Conservation (phyloP, 2,113 vertebrate species). For the Ceyx cyanopectus region DNA sequence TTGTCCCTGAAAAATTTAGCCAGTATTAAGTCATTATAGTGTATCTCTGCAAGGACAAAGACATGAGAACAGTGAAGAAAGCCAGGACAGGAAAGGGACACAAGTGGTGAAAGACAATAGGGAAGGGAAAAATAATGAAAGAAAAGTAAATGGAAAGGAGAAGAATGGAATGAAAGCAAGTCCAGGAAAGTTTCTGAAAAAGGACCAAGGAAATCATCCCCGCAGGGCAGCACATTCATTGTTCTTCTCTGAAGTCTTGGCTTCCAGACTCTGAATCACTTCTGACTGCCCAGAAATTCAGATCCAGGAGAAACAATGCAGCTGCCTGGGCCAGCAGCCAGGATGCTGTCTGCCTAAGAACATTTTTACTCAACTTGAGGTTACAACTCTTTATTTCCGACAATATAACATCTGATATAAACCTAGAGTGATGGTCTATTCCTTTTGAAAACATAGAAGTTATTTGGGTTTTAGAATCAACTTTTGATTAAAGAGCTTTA, state of each 20-base stretch:
- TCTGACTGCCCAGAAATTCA: slow-evolving; percentile 45
- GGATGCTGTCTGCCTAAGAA: slow-evolving; percentile 33
- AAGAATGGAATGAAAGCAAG: neutral
- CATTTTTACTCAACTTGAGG: slow-evolving; percentile 47
- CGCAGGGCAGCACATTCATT: neutral
- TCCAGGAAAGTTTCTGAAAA: neutral
- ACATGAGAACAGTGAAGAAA: neutral
- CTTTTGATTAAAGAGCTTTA: slow-evolving; percentile 57
- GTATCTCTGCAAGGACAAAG: neutral
- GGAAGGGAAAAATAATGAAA: neutral
- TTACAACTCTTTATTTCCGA: slow-evolving; percentile 44
- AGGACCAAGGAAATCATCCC: neutral
- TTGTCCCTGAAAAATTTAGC: neutral
- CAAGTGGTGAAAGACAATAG: neutral
- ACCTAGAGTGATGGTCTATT: slow-evolving; percentile 1
- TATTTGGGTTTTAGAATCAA: slow-evolving; percentile 13
- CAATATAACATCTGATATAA: slow-evolving; percentile 38
- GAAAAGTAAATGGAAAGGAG: neutral
- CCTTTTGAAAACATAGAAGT: neutral
- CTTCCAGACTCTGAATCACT: slow-evolving; percentile 36
- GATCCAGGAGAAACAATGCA: slow-evolving; percentile 9
- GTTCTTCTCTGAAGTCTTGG: slow-evolving; percentile 23
- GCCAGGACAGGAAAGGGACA: neutral
- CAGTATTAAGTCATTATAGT: neutral
- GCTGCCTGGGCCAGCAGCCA: slow-evolving; percentile 54